Evolutionary conservation across 2,797 vertebrate genomes (phyloP), one percentile per base, ranked within the genome.

Genomic region (Artibeus lituratus): DNA sequence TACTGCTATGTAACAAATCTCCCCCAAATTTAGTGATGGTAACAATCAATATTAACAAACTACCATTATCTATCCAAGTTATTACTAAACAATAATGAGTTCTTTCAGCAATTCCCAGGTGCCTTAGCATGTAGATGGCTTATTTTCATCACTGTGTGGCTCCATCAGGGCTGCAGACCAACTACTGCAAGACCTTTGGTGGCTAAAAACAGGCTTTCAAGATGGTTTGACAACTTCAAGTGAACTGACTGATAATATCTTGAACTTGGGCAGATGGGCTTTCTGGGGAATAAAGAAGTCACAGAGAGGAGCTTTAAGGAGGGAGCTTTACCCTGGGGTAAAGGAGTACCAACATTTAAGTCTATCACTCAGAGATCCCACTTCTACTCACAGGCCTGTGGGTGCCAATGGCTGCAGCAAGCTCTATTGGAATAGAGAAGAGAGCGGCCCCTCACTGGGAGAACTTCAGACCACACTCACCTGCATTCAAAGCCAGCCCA

Each of bases 311-410:
- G 24, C 51, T 29, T 1, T 29, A 32, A 3, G 69, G 7, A 32
- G 7, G 14, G 69, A 2, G 14, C 16, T 84, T 87, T 55, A 29
- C 16, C 89, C 16, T 32, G 32, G 26, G 2, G 7, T 59, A 19
- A 78, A 21, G 11, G 35, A 42, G n/a, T 18, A 55, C 24, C 53
- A 57, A 62, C 10, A 78, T 44, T 39, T 62, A 6, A 95, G n/a
- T 47, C 21, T 7, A 44, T 91, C 7, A 39, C 42, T 94, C n/a
- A 84, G 84, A 73, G 92, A 90, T 83, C 47, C 37, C 78, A 59
- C 21, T 84, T 35, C 19, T 6, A 47, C 37, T 12, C 19, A 86
- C 19, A 86, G 51, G 16, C 44, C 19, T 55, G 7, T 4, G 44
- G 32, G 15, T 81, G 10, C 59, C 51, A 5, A 0, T 35, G 84